Conservation (phyloP, 2,888 invertebrate species). For the Carcina quercana region DNA sequence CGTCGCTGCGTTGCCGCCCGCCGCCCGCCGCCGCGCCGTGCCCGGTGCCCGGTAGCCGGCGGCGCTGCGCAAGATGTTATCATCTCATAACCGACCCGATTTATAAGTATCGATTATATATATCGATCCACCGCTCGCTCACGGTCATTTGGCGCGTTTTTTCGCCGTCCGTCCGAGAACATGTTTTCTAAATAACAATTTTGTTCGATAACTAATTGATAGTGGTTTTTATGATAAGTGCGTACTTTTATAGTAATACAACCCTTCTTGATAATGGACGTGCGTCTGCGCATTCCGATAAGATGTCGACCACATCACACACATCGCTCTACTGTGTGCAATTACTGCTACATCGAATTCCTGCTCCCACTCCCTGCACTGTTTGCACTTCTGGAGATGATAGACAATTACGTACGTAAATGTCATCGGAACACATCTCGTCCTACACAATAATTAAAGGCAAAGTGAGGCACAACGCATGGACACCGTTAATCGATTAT, state of each 20-base stretch:
- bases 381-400: no score
- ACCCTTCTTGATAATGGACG: constrained; percentile 19
- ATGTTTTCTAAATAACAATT: constrained; percentile 30
- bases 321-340: no score
- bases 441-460: no score
- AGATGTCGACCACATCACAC: no score
- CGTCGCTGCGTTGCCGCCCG: constrained; percentile 71
- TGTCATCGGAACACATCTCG: no score
- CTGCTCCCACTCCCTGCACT: no score
- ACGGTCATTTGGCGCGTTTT: constrained; percentile 62
- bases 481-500: no score
- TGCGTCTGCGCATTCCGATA: constrained; percentile 7
- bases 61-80: constrained; percentile 68
- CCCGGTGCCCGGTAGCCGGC: constrained; percentile 69
- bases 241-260: constrained; percentile 23
- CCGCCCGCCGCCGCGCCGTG: constrained; percentile 69
- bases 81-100: constrained; percentile 71
- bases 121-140: constrained; percentile 64
- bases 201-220: constrained; percentile 31
- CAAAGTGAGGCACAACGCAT: no score
- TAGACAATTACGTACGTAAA: no score
- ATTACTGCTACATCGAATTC: no score
- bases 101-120: constrained; percentile 73
- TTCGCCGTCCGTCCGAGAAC: constrained; percentile 36
- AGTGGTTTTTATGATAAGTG: constrained; percentile 21